These are phyloP conservation scores for Pteromalus puparum DNA, from an alignment of 1,140 invertebrate species.

Conservation along the genomic window DNA sequence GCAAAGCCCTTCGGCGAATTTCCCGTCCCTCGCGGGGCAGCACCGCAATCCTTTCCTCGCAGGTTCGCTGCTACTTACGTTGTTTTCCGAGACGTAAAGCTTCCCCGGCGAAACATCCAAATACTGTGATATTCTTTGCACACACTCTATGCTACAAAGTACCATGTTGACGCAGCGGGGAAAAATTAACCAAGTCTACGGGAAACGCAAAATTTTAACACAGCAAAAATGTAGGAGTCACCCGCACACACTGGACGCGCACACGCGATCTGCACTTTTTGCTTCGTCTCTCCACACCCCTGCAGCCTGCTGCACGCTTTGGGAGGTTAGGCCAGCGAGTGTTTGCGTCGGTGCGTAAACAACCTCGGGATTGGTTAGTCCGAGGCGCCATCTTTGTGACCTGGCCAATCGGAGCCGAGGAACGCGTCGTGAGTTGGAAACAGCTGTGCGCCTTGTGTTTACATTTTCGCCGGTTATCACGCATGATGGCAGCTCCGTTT, in stretches of 20 bases:
- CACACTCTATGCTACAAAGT: constrained; percentile 66
- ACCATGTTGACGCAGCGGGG: constrained; percentile 62
- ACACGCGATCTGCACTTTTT: constrained; percentile 8
- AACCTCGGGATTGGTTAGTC: constrained; percentile 7
- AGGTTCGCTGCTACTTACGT: constrained; percentile 62
- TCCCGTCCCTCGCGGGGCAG: no score
- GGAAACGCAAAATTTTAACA: constrained; percentile 7
- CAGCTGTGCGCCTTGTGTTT: constrained; percentile 33
- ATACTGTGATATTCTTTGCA: constrained; percentile 67
- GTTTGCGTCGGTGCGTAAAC: constrained; percentile 45
- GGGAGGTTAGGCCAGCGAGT: constrained; percentile 35
- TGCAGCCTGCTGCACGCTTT: constrained; percentile 2
- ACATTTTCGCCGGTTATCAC: constrained; percentile 23
- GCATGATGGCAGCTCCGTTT: no score
- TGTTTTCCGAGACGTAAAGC: constrained; percentile 64
- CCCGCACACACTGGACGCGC: constrained; percentile 2
- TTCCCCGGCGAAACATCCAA: constrained; percentile 62
- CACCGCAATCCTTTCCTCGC: not conserved
- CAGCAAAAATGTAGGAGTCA: not conserved
- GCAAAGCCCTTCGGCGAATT: not conserved
- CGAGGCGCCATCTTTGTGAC: not conserved
- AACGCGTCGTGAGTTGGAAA: constrained; percentile 12
- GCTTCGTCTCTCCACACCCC: constrained; percentile 33
- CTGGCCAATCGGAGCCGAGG: not conserved
- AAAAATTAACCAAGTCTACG: constrained; percentile 20